Conservation (phyloP, 2,113 vertebrate genomes). For the Neodontobutis hainanensis region DNA sequence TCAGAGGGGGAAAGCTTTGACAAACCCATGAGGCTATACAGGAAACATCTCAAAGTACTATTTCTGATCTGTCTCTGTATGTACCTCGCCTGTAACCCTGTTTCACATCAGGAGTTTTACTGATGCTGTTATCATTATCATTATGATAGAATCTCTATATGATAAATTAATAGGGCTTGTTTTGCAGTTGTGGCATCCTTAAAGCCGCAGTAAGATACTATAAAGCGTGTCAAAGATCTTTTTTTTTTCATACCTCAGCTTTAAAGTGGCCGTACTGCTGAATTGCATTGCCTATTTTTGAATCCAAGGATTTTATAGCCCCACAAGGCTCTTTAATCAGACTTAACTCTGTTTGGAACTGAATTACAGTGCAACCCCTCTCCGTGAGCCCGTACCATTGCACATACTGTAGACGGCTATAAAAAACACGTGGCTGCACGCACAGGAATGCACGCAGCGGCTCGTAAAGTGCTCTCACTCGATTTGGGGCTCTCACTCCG, state of each 20-base stretch:
- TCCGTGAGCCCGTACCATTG: conserved; percentile 18
- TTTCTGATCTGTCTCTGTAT: not conserved
- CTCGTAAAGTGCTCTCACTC: conserved; percentile 35
- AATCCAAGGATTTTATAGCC: conserved; percentile 56
- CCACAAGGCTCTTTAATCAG: conserved; percentile 69
- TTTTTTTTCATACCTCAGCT: conserved; percentile 38
- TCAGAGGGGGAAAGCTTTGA: too few relatives aligned
- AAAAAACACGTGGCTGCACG: conserved; percentile 1
- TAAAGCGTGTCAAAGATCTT: not conserved
- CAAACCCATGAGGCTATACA: not conserved
- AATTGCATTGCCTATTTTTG: conserved; percentile 57
- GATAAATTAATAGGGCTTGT: conserved; percentile 24
- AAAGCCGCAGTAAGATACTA: conserved; percentile 12
- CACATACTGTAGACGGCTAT: not conserved
- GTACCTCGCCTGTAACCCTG: conserved; percentile 15
- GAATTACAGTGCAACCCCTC: conserved; percentile 52
- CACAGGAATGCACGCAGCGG: conserved; percentile 2
- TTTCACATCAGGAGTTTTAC: conserved; percentile 23
- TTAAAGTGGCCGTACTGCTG: conserved; percentile 21
- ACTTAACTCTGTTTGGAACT: conserved; percentile 61
- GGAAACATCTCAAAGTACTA: not conserved
- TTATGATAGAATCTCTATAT: conserved; percentile 31
- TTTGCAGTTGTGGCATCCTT: conserved; percentile 12
- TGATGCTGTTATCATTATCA: conserved; percentile 19
- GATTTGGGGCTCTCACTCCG: conserved; percentile 29